Percentiles rank a stretch among this genome's conserved stretches.
phyloP scores from a whole-genome alignment of 1,140 invertebrate genomes.

The Microplitis demolitor region DNA sequence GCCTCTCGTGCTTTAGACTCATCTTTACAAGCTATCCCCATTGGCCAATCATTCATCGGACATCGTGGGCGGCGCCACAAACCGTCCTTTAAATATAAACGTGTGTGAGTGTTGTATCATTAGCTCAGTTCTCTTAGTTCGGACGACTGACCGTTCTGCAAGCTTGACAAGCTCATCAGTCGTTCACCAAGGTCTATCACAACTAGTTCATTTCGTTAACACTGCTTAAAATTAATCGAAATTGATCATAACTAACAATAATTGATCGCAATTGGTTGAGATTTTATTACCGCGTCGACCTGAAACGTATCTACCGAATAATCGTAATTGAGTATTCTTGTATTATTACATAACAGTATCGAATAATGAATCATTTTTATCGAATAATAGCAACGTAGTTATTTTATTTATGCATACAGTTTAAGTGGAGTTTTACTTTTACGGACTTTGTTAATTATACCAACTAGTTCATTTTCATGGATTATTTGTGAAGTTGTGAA shows the following conservation, averaged over 20 bases:
- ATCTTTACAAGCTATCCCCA: slow-evolving; percentile 27
- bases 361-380: background rate
- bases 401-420: background rate
- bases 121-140: slow-evolving; percentile 45
- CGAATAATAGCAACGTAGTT: background rate
- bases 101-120: slow-evolving; percentile 56
- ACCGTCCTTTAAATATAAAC: slow-evolving; percentile 57
- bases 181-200: slow-evolving; percentile 41
- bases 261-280: slow-evolving; percentile 61
- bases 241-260: slow-evolving; percentile 61
- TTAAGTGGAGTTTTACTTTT: slow-evolving; percentile 1
- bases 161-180: slow-evolving; percentile 38
- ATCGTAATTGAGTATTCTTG: background rate
- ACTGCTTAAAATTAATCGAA: slow-evolving; percentile 59
- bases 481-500: slow-evolving; percentile 12
- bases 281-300: slow-evolving; percentile 50
- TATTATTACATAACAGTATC: slow-evolving; percentile 43
- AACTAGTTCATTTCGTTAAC: slow-evolving; percentile 58
- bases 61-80: slow-evolving; percentile 47
- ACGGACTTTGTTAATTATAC: slow-evolving; percentile 25
- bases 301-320: slow-evolving; percentile 9
- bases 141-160: slow-evolving; percentile 39
- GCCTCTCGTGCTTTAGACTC: slow-evolving; percentile 25
- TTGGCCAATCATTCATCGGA: slow-evolving; percentile 41
- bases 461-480: slow-evolving; percentile 6